Percentiles rank a stretch among this genome's conserved stretches.
Evolutionary conservation across 2,888 invertebrate species (phyloP).

Genomic region (Aporophyla lueneburgensis): DNA sequence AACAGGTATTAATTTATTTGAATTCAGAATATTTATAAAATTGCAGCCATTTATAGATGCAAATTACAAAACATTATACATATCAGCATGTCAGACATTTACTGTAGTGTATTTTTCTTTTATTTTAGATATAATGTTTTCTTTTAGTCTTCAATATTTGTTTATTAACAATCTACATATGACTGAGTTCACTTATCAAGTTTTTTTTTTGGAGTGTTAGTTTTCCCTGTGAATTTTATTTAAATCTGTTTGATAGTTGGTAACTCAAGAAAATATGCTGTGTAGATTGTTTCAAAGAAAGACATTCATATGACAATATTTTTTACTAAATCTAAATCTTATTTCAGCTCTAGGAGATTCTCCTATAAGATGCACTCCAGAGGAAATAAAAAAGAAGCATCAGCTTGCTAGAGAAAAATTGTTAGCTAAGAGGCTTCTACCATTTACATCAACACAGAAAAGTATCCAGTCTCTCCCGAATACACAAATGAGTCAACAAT

Average conservation of each 20-base stretch:
- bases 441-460: slow-evolving; percentile 81
- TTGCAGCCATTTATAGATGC: background rate
- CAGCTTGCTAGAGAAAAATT: slow-evolving; percentile 91
- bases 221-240: background rate
- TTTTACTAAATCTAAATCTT: slow-evolving; percentile 5
- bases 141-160: background rate
- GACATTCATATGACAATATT: background rate
- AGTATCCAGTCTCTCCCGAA: slow-evolving; percentile 54
- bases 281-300: background rate
- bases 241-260: background rate
- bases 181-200: background rate
- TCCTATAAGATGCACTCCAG: slow-evolving; percentile 88
- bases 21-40: background rate
- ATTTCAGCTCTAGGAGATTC: slow-evolving; percentile 79
- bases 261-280: background rate
- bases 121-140: background rate
- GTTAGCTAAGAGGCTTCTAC: slow-evolving; percentile 87
- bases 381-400: slow-evolving; percentile 92
- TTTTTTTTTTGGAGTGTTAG: background rate
- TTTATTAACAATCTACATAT: background rate
- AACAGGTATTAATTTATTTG: slow-evolving; percentile 65
- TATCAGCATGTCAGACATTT: background rate
- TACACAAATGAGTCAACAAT: slow-evolving; percentile 43
- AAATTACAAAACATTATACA: slow-evolving; percentile 3
- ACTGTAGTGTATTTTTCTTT: background rate